phyloP scores from a whole-genome alignment of 2,888 invertebrate species.

The Galerucella calmariensis region DNA sequence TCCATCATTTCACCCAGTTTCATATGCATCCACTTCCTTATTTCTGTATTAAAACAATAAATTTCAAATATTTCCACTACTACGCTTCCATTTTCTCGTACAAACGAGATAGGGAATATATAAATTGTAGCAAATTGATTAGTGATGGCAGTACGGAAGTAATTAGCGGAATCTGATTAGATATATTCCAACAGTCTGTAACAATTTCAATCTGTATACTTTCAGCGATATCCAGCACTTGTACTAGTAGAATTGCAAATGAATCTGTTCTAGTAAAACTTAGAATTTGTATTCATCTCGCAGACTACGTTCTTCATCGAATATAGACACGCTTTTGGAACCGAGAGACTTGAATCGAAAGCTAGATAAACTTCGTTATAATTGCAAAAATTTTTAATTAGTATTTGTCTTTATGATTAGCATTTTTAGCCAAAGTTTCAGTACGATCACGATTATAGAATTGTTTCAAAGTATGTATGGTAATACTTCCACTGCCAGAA shows the following conservation, averaged over 20 bases:
- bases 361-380: not conserved
- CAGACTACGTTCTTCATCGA: not conserved
- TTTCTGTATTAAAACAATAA: not conserved
- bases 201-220: not conserved
- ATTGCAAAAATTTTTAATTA: not conserved
- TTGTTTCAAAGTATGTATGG: too few relatives aligned
- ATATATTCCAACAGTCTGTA: too few relatives aligned
- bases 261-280: not conserved
- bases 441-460: too few relatives aligned
- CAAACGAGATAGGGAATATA: not conserved
- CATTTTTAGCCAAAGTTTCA: too few relatives aligned
- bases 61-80: not conserved
- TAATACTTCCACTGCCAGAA: too few relatives aligned
- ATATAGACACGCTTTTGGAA: not conserved
- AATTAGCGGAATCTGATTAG: too few relatives aligned
- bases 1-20: too few relatives aligned
- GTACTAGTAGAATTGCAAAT: not conserved
- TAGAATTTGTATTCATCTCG: not conserved
- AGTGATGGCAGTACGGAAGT: too few relatives aligned
- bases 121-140: not conserved
- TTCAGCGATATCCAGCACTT: not conserved
- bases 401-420: too few relatives aligned
- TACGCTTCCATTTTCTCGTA: not conserved
- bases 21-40: not conserved
- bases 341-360: not conserved